These are phyloP conservation scores for Chrysogorgia sp. DNA, from an alignment of 92 coral and sea anemone genomes.

Conservation along the genomic window DNA sequence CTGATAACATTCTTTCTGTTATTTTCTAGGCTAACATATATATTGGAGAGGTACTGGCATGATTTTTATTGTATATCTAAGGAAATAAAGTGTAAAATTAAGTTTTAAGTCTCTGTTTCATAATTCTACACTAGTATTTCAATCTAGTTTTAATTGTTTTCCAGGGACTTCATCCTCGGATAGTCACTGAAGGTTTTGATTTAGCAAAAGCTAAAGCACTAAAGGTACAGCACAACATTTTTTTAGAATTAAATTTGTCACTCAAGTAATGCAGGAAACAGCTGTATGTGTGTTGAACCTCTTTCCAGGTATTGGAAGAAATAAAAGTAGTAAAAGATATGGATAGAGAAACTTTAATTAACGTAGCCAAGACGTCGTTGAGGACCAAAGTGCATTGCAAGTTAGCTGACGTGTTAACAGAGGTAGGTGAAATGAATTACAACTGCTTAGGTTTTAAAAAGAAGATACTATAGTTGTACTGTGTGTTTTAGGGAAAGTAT, in stretches of 20 bases:
- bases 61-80: not conserved
- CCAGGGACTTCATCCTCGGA: slow-evolving; percentile 94
- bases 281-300: not conserved
- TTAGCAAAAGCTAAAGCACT: slow-evolving; percentile 91
- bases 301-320: slow-evolving; percentile 77
- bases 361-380: slow-evolving; percentile 88
- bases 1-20: not conserved
- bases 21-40: slow-evolving; percentile 79
- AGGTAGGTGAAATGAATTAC: slow-evolving; percentile 56
- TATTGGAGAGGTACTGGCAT: slow-evolving; percentile 78
- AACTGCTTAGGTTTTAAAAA: not conserved
- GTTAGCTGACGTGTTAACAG: slow-evolving; percentile 91
- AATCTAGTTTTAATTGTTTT: too few relatives aligned
- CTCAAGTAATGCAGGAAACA: not conserved
- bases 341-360: slow-evolving; percentile 89
- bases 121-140: not conserved
- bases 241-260: too few relatives aligned
- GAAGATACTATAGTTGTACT: not conserved
- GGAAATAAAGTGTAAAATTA: not conserved
- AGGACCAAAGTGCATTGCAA: slow-evolving; percentile 88
- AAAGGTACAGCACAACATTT: too few relatives aligned
- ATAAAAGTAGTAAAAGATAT: slow-evolving; percentile 79
- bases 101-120: not conserved
- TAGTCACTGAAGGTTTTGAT: slow-evolving; percentile 99
- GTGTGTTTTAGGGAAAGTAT: too few relatives aligned